Evolutionary conservation across 1,140 invertebrate species (phyloP).

Genomic region (Heterodera schachtii): DNA sequence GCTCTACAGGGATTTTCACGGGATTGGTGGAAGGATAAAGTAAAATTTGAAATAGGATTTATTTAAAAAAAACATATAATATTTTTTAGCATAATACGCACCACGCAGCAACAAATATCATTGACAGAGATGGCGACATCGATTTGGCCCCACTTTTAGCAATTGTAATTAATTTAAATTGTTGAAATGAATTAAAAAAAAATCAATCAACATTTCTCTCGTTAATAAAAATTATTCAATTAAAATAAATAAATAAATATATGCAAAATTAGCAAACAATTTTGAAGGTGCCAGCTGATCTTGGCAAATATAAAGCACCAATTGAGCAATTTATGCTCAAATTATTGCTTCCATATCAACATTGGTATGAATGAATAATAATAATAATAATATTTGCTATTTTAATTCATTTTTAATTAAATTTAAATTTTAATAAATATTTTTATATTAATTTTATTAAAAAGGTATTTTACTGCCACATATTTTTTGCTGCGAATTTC

Average conservation of each 20-base stretch:
- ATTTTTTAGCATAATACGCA: constrained; percentile 55
- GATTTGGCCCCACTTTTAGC: constrained; percentile 61
- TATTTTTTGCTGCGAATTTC: constrained; percentile 62
- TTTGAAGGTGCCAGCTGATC: constrained; percentile 46
- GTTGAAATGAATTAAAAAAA: too few species aligned
- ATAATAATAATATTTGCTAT: too few species aligned
- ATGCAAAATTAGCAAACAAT: neutral
- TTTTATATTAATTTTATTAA: neutral
- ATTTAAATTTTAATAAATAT: constrained; percentile 13
- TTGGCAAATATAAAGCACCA: constrained; percentile 58
- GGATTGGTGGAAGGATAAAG: constrained; percentile 65
- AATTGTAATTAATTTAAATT: constrained; percentile 42
- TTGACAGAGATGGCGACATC: constrained; percentile 64
- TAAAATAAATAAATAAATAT: neutral
- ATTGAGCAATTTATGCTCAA: constrained; percentile 58
- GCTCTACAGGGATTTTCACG: constrained; percentile 62
- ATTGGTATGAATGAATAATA: neutral
- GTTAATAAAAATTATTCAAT: constrained; percentile 16
- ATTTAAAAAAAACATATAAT: neutral
- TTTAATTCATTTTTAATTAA: constrained; percentile 4
- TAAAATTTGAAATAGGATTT: neutral
- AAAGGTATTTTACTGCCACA: constrained; percentile 59
- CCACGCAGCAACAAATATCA: constrained; percentile 64
- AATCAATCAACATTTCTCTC: neutral
- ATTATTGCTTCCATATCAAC: constrained; percentile 61